Base-by-base conservation (phyloP, 2,888 invertebrate species). In the Blastobasis lacticolella region DNA sequence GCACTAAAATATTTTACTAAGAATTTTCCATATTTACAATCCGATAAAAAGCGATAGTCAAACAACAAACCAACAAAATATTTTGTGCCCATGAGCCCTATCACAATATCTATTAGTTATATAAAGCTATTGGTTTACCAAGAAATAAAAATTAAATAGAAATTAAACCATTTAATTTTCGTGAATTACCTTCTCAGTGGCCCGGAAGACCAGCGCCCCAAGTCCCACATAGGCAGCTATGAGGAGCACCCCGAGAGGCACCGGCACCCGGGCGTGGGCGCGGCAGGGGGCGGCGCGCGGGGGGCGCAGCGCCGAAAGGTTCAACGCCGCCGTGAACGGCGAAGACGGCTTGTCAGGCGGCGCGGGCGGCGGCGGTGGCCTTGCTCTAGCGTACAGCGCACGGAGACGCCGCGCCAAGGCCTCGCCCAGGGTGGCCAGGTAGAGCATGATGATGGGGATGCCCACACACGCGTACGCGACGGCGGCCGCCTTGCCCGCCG, bases 201-300 rank as follows among this genome's bases (percentile, higher is more conserved):
- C 90, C 56, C 95, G 94, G 80, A 99, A 99, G 59, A 98, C 90
- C 54, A 95, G 88, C 0, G 97, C 95, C 9, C 98, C 98, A 41
- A 95, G 92, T 54, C 94, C 93, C 66, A 98, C 92, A 81, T 98
- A 98, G 60, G 93, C 90, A 48, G 95, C 89, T 67, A 98, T 92
- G 45, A 98, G 93, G 61, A 96, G 86, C 55, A 97, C 86, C 72
- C 97, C 97, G 49, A 98, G 90, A 50, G 93, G 91, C 54, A 97
- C 93, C 48, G 98, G 98, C 54, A 98, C 97, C 60, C 95, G 90
- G 50, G 94, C 91, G 60, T 90, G 89, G 63, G 90, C 89, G 42
- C 89, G 73, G 66, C 90, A 89, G 23, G 23, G 23, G 23, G 23
- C 23, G 59, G 87, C 78, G 75, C 81, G 57, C 76, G 81, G 53